phyloP scores from a whole-genome alignment of 2,888 invertebrate genomes.

The Sesia apiformis region DNA sequence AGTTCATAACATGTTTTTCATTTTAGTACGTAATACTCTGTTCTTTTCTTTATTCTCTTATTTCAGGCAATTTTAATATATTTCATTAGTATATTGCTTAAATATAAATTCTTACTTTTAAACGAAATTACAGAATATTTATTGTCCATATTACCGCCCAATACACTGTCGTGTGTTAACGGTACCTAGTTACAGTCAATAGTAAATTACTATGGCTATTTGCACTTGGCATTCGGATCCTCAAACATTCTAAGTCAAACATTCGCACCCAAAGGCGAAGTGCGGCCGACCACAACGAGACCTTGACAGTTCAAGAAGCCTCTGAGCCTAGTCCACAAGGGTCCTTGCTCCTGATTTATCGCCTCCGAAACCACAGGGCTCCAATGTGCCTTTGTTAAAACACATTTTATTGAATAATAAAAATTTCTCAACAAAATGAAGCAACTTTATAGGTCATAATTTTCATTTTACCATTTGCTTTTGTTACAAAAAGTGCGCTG shows the following conservation, averaged over 20 bases:
- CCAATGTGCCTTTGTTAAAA: conserved; percentile 66
- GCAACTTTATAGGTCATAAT: conserved; percentile 68
- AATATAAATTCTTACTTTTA: too few species aligned
- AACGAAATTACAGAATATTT: too few species aligned
- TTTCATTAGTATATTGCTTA: too few species aligned
- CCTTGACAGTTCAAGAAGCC: conserved; percentile 71
- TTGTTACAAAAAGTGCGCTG: conserved; percentile 12
- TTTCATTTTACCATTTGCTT: conserved; percentile 43
- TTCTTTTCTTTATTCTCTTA: too few species aligned
- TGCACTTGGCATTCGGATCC: too few species aligned
- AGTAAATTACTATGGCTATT: too few species aligned
- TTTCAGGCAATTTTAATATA: too few species aligned
- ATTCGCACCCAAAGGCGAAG: not conserved
- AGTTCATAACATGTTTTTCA: too few species aligned
- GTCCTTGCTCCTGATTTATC: conserved; percentile 69
- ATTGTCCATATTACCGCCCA: too few species aligned
- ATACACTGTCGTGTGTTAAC: too few species aligned
- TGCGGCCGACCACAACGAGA: conserved; percentile 48
- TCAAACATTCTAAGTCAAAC: not conserved
- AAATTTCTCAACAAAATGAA: conserved; percentile 63
- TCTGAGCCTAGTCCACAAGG: conserved; percentile 32
- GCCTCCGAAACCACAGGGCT: conserved; percentile 63
- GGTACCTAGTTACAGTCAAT: too few species aligned
- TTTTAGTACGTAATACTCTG: too few species aligned
- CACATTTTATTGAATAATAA: conserved; percentile 70